phyloP scores from a whole-genome alignment of 2,797 vertebrate genomes.

The Clamator glandarius region DNA sequence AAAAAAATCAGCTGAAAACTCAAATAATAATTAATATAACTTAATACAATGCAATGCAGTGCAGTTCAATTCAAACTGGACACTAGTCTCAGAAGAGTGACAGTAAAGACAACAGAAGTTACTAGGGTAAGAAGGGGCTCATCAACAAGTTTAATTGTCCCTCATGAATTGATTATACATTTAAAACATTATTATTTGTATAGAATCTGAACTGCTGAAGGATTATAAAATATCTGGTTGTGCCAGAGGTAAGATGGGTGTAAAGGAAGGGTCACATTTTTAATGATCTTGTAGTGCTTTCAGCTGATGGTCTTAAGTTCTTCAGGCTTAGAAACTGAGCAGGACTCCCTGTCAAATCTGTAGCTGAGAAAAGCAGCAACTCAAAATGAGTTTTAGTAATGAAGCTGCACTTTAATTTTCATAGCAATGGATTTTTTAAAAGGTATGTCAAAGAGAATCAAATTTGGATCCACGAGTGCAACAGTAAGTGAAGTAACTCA shows the following conservation, averaged over 20 bases:
- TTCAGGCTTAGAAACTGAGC: background rate
- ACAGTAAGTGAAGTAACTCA: background rate
- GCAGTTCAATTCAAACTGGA: background rate
- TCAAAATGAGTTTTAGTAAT: background rate
- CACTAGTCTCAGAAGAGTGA: background rate
- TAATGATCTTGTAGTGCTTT: background rate
- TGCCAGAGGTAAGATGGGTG: background rate
- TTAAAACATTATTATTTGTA: background rate
- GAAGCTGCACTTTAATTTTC: background rate
- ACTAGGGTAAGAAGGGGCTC: background rate
- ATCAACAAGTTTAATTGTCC: background rate
- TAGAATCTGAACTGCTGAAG: background rate
- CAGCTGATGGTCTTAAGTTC: background rate
- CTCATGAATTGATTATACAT: background rate
- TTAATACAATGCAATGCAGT: background rate
- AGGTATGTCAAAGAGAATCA: conserved; percentile 5
- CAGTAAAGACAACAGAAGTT: background rate
- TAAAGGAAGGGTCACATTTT: background rate
- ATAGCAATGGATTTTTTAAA: conserved; percentile 24
- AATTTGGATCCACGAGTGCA: background rate
- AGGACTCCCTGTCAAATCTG: background rate
- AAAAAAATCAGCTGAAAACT: background rate
- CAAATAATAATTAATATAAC: background rate
- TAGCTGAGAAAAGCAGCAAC: background rate
- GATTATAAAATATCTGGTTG: background rate